Evolutionary conservation across 2,888 invertebrate species (phyloP).

Genomic region (Timema podura): DNA sequence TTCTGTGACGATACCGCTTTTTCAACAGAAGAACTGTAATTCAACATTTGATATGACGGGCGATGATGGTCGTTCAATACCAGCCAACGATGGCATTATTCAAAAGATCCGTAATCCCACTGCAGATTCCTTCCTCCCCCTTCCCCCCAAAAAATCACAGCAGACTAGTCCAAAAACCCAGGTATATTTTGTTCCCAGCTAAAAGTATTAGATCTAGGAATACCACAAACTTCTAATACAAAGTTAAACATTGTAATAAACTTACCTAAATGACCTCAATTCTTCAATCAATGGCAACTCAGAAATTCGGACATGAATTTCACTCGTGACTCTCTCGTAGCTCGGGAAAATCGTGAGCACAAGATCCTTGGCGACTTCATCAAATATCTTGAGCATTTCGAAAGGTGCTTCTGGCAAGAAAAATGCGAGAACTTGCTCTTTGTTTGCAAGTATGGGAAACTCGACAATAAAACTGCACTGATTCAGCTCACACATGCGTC

Average conservation of each 20-base stretch:
- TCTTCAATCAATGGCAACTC: slow-evolving; percentile 96
- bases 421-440: slow-evolving; percentile 91
- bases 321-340: slow-evolving; percentile 89
- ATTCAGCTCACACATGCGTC: slow-evolving; percentile 91
- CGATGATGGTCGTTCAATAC: too few species aligned
- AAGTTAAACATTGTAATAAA: neutral
- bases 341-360: slow-evolving; percentile 93
- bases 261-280: slow-evolving; percentile 77
- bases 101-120: too few species aligned
- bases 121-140: too few species aligned
- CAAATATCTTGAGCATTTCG: slow-evolving; percentile 95
- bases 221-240: too few species aligned
- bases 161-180: too few species aligned
- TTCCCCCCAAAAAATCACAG: too few species aligned
- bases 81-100: too few species aligned
- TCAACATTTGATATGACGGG: too few species aligned
- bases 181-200: too few species aligned
- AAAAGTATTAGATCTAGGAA: too few species aligned
- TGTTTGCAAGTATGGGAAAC: slow-evolving; percentile 83
- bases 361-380: slow-evolving; percentile 89
- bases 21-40: too few species aligned
- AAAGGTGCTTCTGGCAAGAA: slow-evolving; percentile 96
- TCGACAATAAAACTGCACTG: slow-evolving; percentile 84
- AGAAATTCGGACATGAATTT: slow-evolving; percentile 92
- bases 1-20: too few species aligned